Base-by-base conservation (phyloP, 2,113 vertebrate genomes). In the Podarcis muralis region DNA sequence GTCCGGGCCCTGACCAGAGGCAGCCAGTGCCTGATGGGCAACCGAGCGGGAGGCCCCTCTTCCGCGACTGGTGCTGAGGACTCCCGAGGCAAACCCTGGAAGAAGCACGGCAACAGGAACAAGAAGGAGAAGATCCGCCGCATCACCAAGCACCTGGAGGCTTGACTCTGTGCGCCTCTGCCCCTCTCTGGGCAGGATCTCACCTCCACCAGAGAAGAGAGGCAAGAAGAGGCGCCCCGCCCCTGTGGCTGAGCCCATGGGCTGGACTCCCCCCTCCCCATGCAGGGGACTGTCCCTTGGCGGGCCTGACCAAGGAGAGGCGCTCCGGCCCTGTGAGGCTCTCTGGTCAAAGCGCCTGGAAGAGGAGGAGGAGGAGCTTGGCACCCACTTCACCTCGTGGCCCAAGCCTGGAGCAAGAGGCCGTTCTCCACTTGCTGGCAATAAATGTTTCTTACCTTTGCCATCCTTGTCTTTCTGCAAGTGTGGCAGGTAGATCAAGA, bases 111-210 rank as follows among this genome's bases (percentile, higher is more conserved):
- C 16, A 99, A 99, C 97, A 97, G 92, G 89, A 99, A 99, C 93
- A 99, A 98, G 95, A 99, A 99, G 92, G 98, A 99, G 95, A 99
- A 99, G 94, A 94, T 98, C 4, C 98, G 99, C 22, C 96, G 98
- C 69, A 93, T 99, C 68, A 98, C 95, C 15, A 98, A 97, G 91
- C 98, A 99, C 94, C 94, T 99, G 94, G 98, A 99, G n/a, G 97
- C 97, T 9, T 99, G 96, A 98, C 35, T 23, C 27, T 68, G 35
- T 62, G n/a, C 9, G 15, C 8, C 7, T 23, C 27, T 62, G n/a
- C 9, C 13, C 8, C 7, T 23, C 27, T 69, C 2, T 27, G 68
- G 22, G 68, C 68, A 53, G 48, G 48, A 25, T 23, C 23, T 23
- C 68, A 2, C 9, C 6, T 69, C 23, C 25, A 3, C 23, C 18